Conservation (phyloP, 2,888 invertebrate genomes). For the Pammene fasciana region DNA sequence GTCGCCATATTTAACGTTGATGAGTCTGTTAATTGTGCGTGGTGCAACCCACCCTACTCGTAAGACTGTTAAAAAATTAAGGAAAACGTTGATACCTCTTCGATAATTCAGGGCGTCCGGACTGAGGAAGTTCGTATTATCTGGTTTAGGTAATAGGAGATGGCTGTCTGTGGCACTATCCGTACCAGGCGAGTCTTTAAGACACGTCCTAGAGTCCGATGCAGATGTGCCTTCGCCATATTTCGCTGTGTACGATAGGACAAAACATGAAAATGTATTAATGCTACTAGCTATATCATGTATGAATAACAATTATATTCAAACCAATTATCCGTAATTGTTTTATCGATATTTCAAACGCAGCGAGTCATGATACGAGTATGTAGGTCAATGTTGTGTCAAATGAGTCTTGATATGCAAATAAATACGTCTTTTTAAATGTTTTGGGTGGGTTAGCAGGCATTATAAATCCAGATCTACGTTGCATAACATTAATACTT, state of each 20-base stretch:
- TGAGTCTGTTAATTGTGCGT: too few relatives aligned
- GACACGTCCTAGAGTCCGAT: slow-evolving; percentile 85
- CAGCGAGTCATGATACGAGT: slow-evolving; percentile 18
- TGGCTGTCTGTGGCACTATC: slow-evolving; percentile 90
- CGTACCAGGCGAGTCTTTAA: slow-evolving; percentile 85
- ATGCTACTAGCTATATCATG: neutral
- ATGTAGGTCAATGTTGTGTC: slow-evolving; percentile 33
- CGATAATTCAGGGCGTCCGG: slow-evolving; percentile 85
- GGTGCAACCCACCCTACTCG: too few relatives aligned
- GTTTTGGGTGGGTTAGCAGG: slow-evolving; percentile 22
- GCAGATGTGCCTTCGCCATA: slow-evolving; percentile 64
- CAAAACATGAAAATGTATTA: slow-evolving; percentile 10
- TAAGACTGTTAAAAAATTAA: too few relatives aligned
- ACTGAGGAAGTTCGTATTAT: slow-evolving; percentile 91
- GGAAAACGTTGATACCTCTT: slow-evolving; percentile 57
- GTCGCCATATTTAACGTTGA: too few relatives aligned
- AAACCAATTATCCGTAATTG: neutral
- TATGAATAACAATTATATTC: neutral
- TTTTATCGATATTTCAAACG: slow-evolving; percentile 4
- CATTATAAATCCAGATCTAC: slow-evolving; percentile 42
- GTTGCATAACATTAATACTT: slow-evolving; percentile 45
- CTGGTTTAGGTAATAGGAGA: slow-evolving; percentile 89
- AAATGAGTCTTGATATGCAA: slow-evolving; percentile 12
- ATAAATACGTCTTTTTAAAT: slow-evolving; percentile 10
- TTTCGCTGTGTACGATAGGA: slow-evolving; percentile 57